These are phyloP conservation scores for Salvelinus alpinus DNA, from an alignment of 2,113 vertebrate species.

Conservation along the genomic window DNA sequence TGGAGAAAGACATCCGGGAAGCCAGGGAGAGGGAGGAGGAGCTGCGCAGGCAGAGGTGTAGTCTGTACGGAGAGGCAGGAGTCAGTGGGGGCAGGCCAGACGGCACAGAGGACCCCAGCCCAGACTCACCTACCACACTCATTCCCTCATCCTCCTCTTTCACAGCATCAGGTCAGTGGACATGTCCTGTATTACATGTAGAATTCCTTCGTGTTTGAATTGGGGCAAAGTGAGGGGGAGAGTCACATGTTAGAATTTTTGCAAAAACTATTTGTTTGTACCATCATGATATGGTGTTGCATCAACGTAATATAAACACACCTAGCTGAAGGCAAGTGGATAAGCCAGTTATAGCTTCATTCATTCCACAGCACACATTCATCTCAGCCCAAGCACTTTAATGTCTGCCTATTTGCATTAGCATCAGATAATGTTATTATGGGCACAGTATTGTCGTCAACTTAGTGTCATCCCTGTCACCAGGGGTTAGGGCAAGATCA, in stretches of 20 bases:
- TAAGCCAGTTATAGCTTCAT: slow-evolving; percentile 18
- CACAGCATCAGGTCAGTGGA: slow-evolving; percentile 55
- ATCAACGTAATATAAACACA: not conserved
- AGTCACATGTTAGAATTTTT: not conserved
- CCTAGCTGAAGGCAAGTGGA: not conserved
- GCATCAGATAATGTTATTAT: slow-evolving; percentile 41
- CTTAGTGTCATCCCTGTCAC: slow-evolving; percentile 47
- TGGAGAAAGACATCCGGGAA: slow-evolving; percentile 81
- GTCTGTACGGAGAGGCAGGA: slow-evolving; percentile 68
- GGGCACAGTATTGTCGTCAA: slow-evolving; percentile 38
- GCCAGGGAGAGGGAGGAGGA: slow-evolving; percentile 74
- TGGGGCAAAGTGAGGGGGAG: too few species aligned
- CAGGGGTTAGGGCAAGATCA: slow-evolving; percentile 31
- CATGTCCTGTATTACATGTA: slow-evolving; percentile 19
- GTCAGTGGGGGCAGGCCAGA: not conserved
- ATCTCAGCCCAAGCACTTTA: slow-evolving; percentile 24
- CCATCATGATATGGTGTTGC: too few species aligned
- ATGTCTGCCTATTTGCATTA: slow-evolving; percentile 48
- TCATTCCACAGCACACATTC: slow-evolving; percentile 16
- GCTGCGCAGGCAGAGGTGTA: slow-evolving; percentile 70
- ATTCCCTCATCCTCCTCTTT: slow-evolving; percentile 22
- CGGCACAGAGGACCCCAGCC: slow-evolving; percentile 26
- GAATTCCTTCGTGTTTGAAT: too few species aligned
- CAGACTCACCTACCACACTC: not conserved
- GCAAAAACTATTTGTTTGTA: too few species aligned